Percentiles rank a stretch among this genome's conserved stretches.
phyloP scores from a whole-genome alignment of 2,888 invertebrate genomes.

The Cistogaster globosa region DNA sequence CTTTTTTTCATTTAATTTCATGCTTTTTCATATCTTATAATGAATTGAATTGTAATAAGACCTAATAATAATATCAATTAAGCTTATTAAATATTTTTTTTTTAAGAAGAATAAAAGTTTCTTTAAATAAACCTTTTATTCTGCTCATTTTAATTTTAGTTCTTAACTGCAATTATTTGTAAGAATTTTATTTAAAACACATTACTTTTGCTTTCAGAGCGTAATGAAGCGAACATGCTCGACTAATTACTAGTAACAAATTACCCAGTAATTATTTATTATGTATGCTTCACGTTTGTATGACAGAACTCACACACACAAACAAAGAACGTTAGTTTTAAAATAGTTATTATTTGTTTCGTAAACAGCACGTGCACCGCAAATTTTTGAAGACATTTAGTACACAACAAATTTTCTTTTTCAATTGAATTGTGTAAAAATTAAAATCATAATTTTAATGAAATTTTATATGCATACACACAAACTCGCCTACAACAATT shows the following conservation, averaged over 20 bases:
- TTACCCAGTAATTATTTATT: slow-evolving; percentile 37
- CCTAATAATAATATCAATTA: too few species aligned
- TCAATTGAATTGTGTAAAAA: slow-evolving; percentile 1
- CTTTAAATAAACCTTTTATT: too few species aligned
- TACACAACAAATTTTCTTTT: slow-evolving; percentile 10
- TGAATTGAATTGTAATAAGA: too few species aligned
- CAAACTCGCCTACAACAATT: neutral
- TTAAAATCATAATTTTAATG: neutral
- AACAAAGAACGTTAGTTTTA: neutral
- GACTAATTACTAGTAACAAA: slow-evolving; percentile 53
- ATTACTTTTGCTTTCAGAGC: slow-evolving; percentile 9
- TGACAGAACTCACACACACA: neutral
- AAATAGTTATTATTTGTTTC: neutral
- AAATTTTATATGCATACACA: neutral
- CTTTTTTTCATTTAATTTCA: too few species aligned
- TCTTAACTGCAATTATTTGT: neutral
- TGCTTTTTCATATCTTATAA: too few species aligned
- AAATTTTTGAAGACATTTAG: neutral
- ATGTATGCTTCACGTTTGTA: neutral
- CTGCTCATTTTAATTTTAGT: too few species aligned
- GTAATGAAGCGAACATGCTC: slow-evolving; percentile 23
- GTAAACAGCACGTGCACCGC: neutral
- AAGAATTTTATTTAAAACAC: neutral
- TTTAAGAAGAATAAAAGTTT: too few species aligned
- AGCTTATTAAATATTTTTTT: too few species aligned